Conservation (phyloP, 2,888 invertebrate species). For the Tenthredo mesomela region DNA sequence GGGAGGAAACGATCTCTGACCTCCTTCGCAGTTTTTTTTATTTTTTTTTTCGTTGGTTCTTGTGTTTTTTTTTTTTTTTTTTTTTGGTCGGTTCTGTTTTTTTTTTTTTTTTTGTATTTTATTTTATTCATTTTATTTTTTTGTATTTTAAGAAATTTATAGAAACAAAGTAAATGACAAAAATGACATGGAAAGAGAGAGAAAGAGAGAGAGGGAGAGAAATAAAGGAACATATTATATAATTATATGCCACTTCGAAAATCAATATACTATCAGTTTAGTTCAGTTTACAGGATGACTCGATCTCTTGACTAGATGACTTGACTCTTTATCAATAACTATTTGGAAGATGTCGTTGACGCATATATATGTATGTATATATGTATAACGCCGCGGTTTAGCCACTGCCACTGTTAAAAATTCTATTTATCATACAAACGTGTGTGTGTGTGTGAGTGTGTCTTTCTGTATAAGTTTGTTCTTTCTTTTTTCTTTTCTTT, state of each 20-base stretch:
- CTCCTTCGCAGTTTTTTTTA: background rate
- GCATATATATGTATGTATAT: background rate
- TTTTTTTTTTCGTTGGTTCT: background rate
- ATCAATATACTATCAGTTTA: background rate
- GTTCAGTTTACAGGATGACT: slow-evolving; percentile 21
- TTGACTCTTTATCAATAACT: slow-evolving; percentile 63
- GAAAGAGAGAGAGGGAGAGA: background rate
- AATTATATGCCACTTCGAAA: background rate
- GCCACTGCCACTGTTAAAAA: background rate
- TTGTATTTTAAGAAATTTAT: background rate
- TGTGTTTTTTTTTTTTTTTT: background rate
- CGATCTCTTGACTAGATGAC: slow-evolving; percentile 58
- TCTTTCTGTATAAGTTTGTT: background rate
- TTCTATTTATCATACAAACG: slow-evolving; percentile 8
- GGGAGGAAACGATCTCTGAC: slow-evolving; percentile 37
- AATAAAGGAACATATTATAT: background rate
- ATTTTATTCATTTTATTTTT: background rate
- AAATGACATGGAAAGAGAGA: background rate
- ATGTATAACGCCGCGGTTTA: background rate
- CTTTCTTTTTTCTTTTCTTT: background rate
- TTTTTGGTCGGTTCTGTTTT: background rate
- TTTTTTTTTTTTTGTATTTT: background rate
- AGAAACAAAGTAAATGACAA: background rate
- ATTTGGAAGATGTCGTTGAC: slow-evolving; percentile 59
- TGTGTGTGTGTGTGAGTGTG: background rate